These are phyloP conservation scores for Macrotrachela quadricornifera DNA, from an alignment of 1,140 invertebrate genomes.

Conservation along the genomic window DNA sequence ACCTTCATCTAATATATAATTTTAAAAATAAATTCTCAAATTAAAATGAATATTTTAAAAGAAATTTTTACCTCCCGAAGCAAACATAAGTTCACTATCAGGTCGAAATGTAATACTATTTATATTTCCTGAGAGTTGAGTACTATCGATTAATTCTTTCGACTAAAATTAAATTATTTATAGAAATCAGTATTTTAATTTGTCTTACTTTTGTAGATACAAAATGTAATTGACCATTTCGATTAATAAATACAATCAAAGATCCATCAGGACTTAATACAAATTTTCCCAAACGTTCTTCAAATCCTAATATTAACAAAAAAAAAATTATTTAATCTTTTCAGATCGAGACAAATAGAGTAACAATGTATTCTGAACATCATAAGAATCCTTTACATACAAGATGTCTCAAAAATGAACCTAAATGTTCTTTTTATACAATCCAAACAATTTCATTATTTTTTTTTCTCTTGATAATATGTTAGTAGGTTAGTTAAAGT, in stretches of 20 bases:
- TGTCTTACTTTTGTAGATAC: slow-evolving; percentile 37
- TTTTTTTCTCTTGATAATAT: no score
- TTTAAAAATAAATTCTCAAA: no score
- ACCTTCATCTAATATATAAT: slow-evolving; percentile 33
- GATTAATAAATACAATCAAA: slow-evolving; percentile 47
- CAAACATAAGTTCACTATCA: slow-evolving; percentile 40
- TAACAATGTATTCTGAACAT: no score
- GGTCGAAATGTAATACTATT: slow-evolving; percentile 44
- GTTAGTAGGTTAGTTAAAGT: no score
- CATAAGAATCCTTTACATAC: no score
- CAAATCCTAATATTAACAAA: no score
- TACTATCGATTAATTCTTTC: slow-evolving; percentile 48
- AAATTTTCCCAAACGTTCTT: slow-evolving; percentile 30
- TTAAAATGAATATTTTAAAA: neutral
- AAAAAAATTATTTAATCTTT: no score
- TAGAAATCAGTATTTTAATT: neutral
- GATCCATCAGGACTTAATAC: slow-evolving; percentile 56
- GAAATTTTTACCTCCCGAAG: slow-evolving; percentile 18
- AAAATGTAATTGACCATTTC: slow-evolving; percentile 53
- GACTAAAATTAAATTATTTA: slow-evolving; percentile 24
- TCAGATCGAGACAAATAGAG: no score
- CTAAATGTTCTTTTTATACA: no score
- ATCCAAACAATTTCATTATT: no score
- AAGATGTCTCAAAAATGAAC: no score
- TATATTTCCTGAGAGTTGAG: slow-evolving; percentile 56